Percentiles rank a stretch among this genome's conserved stretches.
Conservation (phyloP, 2,797 vertebrate genomes). For the Xiphorhynchus erythropygius region DNA sequence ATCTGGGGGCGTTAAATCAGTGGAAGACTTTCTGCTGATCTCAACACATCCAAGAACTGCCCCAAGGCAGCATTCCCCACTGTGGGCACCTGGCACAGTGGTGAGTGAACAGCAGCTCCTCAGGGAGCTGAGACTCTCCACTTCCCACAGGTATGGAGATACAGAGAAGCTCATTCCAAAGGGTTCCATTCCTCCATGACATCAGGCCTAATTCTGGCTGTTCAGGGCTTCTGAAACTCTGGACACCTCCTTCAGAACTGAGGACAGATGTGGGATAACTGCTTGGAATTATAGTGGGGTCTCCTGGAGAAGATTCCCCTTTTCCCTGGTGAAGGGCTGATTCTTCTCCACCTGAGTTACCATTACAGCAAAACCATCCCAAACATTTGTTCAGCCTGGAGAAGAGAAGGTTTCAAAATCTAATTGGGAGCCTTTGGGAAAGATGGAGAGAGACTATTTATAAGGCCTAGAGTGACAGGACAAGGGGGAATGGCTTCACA, state of each 20-base stretch:
- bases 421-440: no score
- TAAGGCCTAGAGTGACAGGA: background rate
- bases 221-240: background rate
- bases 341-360: background rate
- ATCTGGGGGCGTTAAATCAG: background rate
- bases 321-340: background rate
- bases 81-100: background rate
- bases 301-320: background rate
- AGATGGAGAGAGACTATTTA: background rate
- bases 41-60: background rate
- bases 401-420: background rate
- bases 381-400: background rate
- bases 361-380: background rate
- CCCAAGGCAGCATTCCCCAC: background rate
- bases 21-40: background rate
- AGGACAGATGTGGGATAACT: background rate
- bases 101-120: background rate
- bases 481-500: background rate
- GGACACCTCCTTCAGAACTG: background rate
- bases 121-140: background rate
- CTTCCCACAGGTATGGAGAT: background rate
- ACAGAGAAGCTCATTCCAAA: background rate
- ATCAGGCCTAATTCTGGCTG: background rate
- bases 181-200: background rate
- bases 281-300: background rate